Conservation (phyloP, 2,888 invertebrate species). For the Dolomedes plantarius region DNA sequence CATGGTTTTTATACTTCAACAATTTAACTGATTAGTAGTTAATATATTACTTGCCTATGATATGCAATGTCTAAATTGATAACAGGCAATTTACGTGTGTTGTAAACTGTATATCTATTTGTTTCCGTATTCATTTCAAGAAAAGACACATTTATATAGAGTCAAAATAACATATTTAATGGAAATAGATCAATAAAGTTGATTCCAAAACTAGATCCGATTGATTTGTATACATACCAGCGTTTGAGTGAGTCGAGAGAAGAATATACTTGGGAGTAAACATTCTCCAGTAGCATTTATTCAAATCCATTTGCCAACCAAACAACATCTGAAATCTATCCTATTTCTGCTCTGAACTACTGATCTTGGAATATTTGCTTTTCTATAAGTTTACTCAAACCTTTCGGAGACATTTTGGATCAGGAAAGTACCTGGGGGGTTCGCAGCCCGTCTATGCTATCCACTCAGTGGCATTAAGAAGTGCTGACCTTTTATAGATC, state of each 20-base stretch:
- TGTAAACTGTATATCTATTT: too few species aligned
- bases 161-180: background rate
- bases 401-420: background rate
- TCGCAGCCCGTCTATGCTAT: conserved; percentile 32
- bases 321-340: conserved; percentile 51
- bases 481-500: conserved; percentile 46
- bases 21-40: too few species aligned
- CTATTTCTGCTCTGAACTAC: conserved; percentile 41
- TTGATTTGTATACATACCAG: conserved; percentile 43
- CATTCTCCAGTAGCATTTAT: conserved; percentile 55
- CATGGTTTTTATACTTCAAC: too few species aligned
- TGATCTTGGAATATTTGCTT: conserved; percentile 46
- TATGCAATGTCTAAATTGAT: too few species aligned
- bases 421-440: conserved; percentile 45
- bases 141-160: too few species aligned
- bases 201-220: background rate
- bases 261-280: conserved; percentile 41
- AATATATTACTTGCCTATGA: too few species aligned
- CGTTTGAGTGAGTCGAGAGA: conserved; percentile 20
- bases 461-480: conserved; percentile 34
- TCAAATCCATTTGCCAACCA: conserved; percentile 68
- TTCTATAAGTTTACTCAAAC: conserved; percentile 31
- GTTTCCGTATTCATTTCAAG: too few species aligned
- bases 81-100: too few species aligned
- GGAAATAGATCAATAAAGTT: background rate